phyloP scores from a whole-genome alignment of 2,113 vertebrate species.

The Cercopithecus mona region DNA sequence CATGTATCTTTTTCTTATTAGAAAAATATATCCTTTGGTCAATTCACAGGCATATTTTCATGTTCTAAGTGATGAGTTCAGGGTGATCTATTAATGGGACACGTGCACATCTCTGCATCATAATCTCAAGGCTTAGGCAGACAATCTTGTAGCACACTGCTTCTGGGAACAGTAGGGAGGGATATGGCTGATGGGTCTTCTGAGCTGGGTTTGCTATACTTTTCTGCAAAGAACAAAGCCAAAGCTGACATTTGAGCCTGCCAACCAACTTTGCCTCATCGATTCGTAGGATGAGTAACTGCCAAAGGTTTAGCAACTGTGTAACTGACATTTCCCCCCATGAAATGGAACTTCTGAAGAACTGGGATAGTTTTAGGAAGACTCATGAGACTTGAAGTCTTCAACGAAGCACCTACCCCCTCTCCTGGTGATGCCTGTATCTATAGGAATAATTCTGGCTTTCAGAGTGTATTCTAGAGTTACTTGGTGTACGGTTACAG shows the following conservation, averaged over 20 bases:
- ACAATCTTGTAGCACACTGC: not conserved
- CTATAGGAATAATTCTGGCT: not conserved
- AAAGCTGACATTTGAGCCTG: not conserved
- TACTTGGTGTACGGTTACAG: not conserved
- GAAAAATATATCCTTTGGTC: not conserved
- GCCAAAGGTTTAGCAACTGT: not conserved
- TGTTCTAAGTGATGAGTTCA: not conserved
- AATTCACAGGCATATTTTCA: not conserved
- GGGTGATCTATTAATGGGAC: not conserved
- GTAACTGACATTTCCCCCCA: not conserved
- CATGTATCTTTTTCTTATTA: not conserved
- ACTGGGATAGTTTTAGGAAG: not conserved
- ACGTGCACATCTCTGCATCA: not conserved
- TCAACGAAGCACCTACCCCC: not conserved
- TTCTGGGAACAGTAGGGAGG: constrained; percentile 5
- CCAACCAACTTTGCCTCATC: not conserved
- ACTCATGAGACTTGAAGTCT: not conserved
- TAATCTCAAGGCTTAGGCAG: not conserved
- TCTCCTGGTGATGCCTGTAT: not conserved
- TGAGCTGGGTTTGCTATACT: not conserved
- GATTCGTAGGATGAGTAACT: not conserved
- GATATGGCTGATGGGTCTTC: constrained; percentile 52
- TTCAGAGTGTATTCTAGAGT: not conserved
- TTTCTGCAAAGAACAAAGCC: not conserved
- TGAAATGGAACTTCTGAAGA: not conserved